A percentile compares a stretch with the other conserved stretches of the same genome.
These are phyloP conservation scores for Steatornis caripensis DNA, from an alignment of 2,113 vertebrate genomes.

Conservation along the genomic window DNA sequence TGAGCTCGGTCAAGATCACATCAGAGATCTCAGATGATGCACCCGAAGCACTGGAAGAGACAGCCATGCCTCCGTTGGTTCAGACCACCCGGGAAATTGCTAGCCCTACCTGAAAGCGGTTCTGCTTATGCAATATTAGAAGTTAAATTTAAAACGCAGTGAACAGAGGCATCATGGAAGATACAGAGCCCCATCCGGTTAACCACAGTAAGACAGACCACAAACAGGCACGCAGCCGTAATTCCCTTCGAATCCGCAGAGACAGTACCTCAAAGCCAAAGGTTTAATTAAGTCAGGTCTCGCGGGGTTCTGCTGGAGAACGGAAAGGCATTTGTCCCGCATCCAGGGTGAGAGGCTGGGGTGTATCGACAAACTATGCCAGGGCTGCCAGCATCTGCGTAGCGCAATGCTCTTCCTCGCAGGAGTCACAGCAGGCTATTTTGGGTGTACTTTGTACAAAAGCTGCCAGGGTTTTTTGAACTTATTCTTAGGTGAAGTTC, in stretches of 20 bases:
- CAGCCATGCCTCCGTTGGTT: rapidly evolving
- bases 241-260: neutral
- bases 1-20: neutral
- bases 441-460: rapidly evolving
- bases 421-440: neutral
- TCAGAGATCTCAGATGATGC: rapidly evolving
- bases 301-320: neutral
- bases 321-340: rapidly evolving
- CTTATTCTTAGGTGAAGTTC: neutral
- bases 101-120: neutral
- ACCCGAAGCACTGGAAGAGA: neutral
- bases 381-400: too few species aligned
- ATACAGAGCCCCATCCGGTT: rapidly evolving
- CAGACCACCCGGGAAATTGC: neutral
- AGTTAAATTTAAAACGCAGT: neutral
- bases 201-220: neutral
- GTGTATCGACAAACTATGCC: rapidly evolving
- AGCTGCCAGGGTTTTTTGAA: neutral
- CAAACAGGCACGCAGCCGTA: rapidly evolving
- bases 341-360: neutral
- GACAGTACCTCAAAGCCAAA: neutral
- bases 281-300: neutral
- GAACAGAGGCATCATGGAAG: neutral
- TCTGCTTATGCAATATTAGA: neutral
- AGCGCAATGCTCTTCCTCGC: neutral